Conservation (phyloP, 2,888 invertebrate species). For the Macrophya annulata region DNA sequence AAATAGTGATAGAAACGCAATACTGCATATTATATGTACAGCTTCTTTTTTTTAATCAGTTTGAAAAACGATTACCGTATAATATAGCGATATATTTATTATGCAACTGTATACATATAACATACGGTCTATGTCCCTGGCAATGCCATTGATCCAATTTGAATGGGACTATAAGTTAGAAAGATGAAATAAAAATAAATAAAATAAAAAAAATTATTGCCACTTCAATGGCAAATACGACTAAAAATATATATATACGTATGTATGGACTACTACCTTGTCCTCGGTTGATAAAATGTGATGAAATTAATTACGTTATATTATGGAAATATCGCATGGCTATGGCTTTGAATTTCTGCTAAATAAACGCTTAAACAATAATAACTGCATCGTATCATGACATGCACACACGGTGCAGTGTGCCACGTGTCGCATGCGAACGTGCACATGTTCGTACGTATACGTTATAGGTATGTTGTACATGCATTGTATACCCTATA, state of each 20-base stretch:
- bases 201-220: background rate
- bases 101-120: background rate
- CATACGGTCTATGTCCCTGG: background rate
- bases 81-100: background rate
- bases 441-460: too few relatives aligned
- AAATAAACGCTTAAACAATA: slow-evolving; percentile 7
- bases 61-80: background rate
- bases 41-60: background rate
- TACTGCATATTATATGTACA: too few relatives aligned
- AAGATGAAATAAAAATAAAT: too few relatives aligned
- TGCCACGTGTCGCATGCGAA: background rate
- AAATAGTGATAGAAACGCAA: too few relatives aligned
- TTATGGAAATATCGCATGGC: slow-evolving; percentile 11
- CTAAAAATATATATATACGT: background rate
- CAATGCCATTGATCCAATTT: background rate
- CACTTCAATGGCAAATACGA: background rate
- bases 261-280: too few relatives aligned
- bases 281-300: background rate
- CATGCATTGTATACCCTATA: background rate
- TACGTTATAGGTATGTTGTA: background rate
- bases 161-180: background rate
- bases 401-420: background rate
- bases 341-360: slow-evolving; percentile 31
- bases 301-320: background rate
- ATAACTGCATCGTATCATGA: background rate